Base-by-base conservation (phyloP, 2,797 vertebrate species). In the Dermochelys coriacea region DNA sequence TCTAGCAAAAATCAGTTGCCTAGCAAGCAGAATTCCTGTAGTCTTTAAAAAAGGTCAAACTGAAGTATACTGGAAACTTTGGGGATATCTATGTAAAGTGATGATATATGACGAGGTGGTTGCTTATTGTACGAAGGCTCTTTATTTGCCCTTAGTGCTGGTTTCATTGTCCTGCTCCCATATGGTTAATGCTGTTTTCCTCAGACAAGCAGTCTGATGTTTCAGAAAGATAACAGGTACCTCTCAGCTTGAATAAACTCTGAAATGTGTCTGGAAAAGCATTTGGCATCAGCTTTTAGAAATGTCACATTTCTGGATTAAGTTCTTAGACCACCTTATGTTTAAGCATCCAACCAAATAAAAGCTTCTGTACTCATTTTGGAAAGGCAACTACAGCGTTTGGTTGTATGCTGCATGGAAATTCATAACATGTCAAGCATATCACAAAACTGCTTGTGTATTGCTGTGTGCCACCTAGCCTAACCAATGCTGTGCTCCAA, bases 201-300 rank as follows among this genome's bases (percentile, higher is more conserved):
- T 94, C 75, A 93, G 81, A 91, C 54, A 92, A 93, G 47, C 11
- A 77, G 80, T 91, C 82, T 96, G 94, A 88, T 93, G 91, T 94
- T 97, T 94, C 86, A 89, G 18, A 89, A 92, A 89, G 91, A 88
- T 91, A 97, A 91, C 49, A 92, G 82, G 91, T 93, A 91, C 52
- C 51, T 95, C 94, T 96, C 87, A 45, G 61, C 91, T 94, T 88
- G 95, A 89, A 95, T 87, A 90, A 94, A 95, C 54, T 93, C 88
- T 89, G 61, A 91, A 86, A 88, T 85, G 57, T 89, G 87, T 85
- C 89, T 82, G 75, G 59, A 91, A 95, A 97, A 93, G 74, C 0
- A 93, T 94, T 94, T 96, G 80, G 93, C 94, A 94, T 86, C 6
- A 4, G 45, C 83, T 92, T 68, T 92, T 50, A 92, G 93, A 95